Percentiles rank a stretch among this genome's conserved stretches.
phyloP scores from a whole-genome alignment of 2,113 vertebrate genomes.

The Eptesicus fuscus region DNA sequence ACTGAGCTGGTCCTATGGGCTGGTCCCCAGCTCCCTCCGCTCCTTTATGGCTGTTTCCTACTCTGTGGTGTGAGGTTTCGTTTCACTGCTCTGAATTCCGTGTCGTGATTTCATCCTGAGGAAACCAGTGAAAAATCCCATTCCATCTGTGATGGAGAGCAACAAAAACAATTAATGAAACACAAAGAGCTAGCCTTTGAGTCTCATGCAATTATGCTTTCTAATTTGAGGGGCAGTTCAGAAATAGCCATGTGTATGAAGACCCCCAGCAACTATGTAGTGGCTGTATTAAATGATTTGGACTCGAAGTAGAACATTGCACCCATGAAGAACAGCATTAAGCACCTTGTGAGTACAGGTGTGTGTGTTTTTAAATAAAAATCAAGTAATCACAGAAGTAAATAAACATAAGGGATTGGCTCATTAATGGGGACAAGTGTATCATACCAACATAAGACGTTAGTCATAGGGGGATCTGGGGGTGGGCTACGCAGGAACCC shows the following conservation, averaged over 20 bases:
- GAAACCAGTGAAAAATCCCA: constrained; percentile 78
- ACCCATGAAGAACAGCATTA: constrained; percentile 77
- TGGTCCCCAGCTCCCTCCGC: constrained; percentile 28
- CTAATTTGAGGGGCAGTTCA: constrained; percentile 65
- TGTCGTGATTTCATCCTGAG: constrained; percentile 78
- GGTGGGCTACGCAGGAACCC: not conserved
- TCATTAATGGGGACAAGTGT: not conserved
- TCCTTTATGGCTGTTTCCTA: constrained; percentile 20
- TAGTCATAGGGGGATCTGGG: not conserved
- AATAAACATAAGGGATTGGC: not conserved
- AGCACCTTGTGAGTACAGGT: constrained; percentile 77
- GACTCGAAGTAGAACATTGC: constrained; percentile 69
- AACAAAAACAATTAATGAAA: constrained; percentile 77
- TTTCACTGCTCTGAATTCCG: constrained; percentile 75
- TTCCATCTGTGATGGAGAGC: constrained; percentile 87
- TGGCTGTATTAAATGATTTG: constrained; percentile 64
- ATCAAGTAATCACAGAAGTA: constrained; percentile 21
- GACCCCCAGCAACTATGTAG: constrained; percentile 34
- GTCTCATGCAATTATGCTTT: constrained; percentile 60
- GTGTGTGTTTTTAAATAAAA: no score
- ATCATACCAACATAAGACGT: fast-evolving
- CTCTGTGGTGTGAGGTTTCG: constrained; percentile 73
- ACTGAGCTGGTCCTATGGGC: constrained; percentile 78
- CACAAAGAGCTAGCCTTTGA: constrained; percentile 70
- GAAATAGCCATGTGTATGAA: constrained; percentile 73